phyloP scores from a whole-genome alignment of 1,140 invertebrate species.

The Steinernema feltiae region DNA sequence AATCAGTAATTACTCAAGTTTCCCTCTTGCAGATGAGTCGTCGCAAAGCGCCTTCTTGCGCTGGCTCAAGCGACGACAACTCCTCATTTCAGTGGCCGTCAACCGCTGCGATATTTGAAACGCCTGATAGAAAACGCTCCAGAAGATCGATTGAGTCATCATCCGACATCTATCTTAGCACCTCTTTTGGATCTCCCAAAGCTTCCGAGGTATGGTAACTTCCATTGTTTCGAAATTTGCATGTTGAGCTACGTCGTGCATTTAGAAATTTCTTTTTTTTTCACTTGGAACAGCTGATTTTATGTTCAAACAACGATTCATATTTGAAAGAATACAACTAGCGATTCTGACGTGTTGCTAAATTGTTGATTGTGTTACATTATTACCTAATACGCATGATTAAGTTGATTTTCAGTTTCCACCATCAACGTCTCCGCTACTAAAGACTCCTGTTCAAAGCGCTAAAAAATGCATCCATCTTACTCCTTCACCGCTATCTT shows the following conservation, averaged over 20 bases:
- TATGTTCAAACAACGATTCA: too few relatives aligned
- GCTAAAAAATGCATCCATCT: background rate
- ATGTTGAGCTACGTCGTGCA: background rate
- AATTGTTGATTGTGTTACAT: background rate
- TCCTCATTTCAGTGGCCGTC: background rate
- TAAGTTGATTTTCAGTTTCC: background rate
- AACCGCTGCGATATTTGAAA: background rate
- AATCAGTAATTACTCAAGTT: too few relatives aligned
- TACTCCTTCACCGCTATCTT: background rate
- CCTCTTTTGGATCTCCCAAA: background rate
- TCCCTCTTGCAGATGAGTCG: background rate
- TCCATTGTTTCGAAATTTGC: background rate
- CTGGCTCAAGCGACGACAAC: slow-evolving; percentile 10
- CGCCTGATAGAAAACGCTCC: background rate
- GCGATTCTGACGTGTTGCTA: too few relatives aligned
- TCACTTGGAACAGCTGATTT: too few relatives aligned
- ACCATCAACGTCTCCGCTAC: background rate
- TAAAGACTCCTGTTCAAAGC: background rate
- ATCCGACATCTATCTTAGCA: background rate
- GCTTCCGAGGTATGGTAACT: background rate
- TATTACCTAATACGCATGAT: too few relatives aligned
- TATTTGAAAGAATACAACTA: too few relatives aligned
- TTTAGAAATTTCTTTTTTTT: background rate
- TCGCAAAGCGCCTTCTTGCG: slow-evolving; percentile 1
- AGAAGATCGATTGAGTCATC: background rate